Evolutionary conservation across 2,888 invertebrate species (phyloP).

Genomic region (Ennomos fuscantarius): DNA sequence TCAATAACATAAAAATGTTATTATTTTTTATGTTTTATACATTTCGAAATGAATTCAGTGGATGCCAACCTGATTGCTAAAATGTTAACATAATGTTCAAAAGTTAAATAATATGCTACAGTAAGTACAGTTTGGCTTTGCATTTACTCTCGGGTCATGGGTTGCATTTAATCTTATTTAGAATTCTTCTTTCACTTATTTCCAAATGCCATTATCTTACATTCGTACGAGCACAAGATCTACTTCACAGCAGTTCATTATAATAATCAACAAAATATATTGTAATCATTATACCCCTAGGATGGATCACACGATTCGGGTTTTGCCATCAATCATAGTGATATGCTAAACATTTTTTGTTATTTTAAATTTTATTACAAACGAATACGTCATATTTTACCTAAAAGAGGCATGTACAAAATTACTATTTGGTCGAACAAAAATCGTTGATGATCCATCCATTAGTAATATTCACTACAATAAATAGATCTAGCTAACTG

Average conservation of each 20-base stretch:
- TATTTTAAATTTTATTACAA: conserved; percentile 77
- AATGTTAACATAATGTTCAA: conserved; percentile 74
- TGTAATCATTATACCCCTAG: conserved; percentile 73
- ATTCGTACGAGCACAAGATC: conserved; percentile 77
- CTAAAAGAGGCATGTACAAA: conserved; percentile 79
- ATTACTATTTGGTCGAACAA: conserved; percentile 81
- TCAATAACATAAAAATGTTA: conserved; percentile 87
- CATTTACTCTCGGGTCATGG: conserved; percentile 67
- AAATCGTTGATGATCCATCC: conserved; percentile 75
- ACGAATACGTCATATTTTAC: conserved; percentile 71
- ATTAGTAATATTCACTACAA: conserved; percentile 77
- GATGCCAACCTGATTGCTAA: conserved; percentile 77
- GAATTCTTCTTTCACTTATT: conserved; percentile 82
- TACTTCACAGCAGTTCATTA: conserved; percentile 76
- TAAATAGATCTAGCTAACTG: conserved; percentile 84
- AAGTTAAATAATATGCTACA: conserved; percentile 68
- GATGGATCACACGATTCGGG: conserved; percentile 67
- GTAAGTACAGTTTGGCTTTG: conserved; percentile 79
- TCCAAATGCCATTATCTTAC: conserved; percentile 75
- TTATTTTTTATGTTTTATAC: conserved; percentile 80
- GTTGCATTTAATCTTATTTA: conserved; percentile 61
- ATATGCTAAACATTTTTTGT: conserved; percentile 82
- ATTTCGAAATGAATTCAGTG: conserved; percentile 81
- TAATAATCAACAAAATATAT: conserved; percentile 80
- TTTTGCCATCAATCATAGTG: conserved; percentile 69